A percentile compares a stretch with the other conserved stretches of the same genome.
phyloP scores from a whole-genome alignment of 1,140 invertebrate species.

The Venustaconcha ellipsiformis region DNA sequence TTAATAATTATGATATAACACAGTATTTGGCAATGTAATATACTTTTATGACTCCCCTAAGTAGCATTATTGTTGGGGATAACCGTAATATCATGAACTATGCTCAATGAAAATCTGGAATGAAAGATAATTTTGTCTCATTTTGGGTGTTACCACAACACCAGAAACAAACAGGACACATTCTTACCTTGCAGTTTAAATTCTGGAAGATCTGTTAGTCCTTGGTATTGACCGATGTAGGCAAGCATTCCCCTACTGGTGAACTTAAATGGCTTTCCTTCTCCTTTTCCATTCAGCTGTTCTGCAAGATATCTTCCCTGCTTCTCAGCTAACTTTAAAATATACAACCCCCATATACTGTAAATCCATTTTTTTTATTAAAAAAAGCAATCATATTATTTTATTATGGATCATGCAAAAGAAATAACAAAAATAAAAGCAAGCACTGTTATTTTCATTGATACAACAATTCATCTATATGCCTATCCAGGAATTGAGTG shows the following conservation, averaged over 20 bases:
- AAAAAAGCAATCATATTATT: background rate
- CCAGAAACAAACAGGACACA: background rate
- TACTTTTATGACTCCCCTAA: too few relatives aligned
- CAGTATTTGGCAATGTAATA: too few relatives aligned
- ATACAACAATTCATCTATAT: background rate
- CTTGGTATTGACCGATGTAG: constrained; percentile 68
- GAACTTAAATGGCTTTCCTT: constrained; percentile 59
- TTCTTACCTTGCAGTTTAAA: constrained; percentile 64
- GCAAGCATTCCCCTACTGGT: constrained; percentile 68
- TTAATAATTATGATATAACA: too few relatives aligned
- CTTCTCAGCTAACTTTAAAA: constrained; percentile 65
- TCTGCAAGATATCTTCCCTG: constrained; percentile 66
- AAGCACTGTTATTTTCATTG: background rate
- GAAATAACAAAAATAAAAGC: background rate
- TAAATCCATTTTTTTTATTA: background rate
- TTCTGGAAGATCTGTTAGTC: constrained; percentile 65
- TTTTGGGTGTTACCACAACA: too few relatives aligned
- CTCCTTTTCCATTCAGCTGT: constrained; percentile 45
- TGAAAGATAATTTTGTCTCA: too few relatives aligned
- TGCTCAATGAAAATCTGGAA: too few relatives aligned
- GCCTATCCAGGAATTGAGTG: background rate
- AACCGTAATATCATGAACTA: too few relatives aligned
- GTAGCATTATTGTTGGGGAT: too few relatives aligned
- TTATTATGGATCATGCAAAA: background rate
- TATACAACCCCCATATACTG: background rate